phyloP scores from a whole-genome alignment of 2,888 invertebrate genomes.

The Alloscopus bannaensis region DNA sequence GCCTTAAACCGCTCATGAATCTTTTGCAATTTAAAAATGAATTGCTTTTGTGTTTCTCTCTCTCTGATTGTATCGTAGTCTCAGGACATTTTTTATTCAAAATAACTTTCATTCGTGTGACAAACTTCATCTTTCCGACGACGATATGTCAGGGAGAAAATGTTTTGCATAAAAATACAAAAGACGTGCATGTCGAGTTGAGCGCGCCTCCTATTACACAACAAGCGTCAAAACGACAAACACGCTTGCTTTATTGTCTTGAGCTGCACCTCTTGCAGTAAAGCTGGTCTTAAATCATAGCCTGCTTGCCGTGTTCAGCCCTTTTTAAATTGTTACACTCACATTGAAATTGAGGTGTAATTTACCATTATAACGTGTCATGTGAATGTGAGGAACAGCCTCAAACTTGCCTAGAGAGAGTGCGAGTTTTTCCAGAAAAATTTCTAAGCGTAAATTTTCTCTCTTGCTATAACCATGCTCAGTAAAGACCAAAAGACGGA shows the following conservation, averaged over 20 bases:
- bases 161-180: constrained; percentile 9
- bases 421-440: constrained; percentile 21
- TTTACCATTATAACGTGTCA: constrained; percentile 26
- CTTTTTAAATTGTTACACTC: constrained; percentile 32
- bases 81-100: constrained; percentile 14
- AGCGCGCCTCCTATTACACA: too few species aligned
- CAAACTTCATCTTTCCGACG: constrained; percentile 2
- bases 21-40: constrained; percentile 3
- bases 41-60: constrained; percentile 6
- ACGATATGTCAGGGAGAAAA: constrained; percentile 1
- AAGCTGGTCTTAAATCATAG: constrained; percentile 24
- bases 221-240: too few species aligned
- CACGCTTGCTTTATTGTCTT: too few species aligned
- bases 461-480: neutral
- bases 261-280: neutral
- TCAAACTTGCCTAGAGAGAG: neutral
- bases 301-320: constrained; percentile 1
- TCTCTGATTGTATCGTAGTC: too few species aligned
- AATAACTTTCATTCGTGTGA: constrained; percentile 8
- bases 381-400: constrained; percentile 12
- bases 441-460: constrained; percentile 42
- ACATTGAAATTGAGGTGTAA: constrained; percentile 26
- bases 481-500: neutral
- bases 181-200: too few species aligned
- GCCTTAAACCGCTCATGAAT: constrained; percentile 19